A percentile compares a stretch with the other conserved stretches of the same genome.
Evolutionary conservation across 2,797 vertebrate species (phyloP).

Genomic region (Dendrocincla fuliginosa): DNA sequence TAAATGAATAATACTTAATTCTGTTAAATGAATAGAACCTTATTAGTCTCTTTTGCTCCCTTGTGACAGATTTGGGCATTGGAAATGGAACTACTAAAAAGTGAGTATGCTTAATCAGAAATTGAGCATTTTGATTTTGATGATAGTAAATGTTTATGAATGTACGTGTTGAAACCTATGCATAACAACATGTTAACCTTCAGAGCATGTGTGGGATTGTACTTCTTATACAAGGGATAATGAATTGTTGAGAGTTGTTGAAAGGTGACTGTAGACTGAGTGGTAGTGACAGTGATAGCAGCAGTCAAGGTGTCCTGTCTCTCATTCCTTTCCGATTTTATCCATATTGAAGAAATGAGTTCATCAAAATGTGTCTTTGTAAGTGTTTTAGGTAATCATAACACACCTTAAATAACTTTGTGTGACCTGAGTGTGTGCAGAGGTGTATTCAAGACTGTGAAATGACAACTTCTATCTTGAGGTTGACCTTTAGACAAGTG

Average conservation of each 20-base stretch:
- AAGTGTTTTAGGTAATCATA: neutral
- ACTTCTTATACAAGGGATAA: neutral
- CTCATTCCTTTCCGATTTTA: neutral
- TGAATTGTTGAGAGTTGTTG: neutral
- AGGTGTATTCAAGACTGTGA: neutral
- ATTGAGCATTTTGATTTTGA: neutral
- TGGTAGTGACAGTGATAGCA: neutral
- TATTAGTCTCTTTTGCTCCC: conserved; percentile 26
- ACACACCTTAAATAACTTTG: neutral
- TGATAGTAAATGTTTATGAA: neutral
- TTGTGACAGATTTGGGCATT: conserved; percentile 88
- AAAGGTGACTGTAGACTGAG: neutral
- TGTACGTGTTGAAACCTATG: neutral
- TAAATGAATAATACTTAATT: neutral
- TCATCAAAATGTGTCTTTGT: neutral
- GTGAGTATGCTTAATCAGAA: conserved; percentile 78
- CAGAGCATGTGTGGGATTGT: neutral
- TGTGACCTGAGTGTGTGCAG: neutral
- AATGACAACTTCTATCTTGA: rapidly evolving
- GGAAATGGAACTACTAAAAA: conserved; percentile 93
- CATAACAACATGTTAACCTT: neutral
- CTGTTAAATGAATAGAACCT: neutral
- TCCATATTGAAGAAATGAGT: neutral
- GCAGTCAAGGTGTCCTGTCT: neutral
- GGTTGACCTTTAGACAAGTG: neutral